Base-by-base conservation (phyloP, 2,888 invertebrate genomes). In the Eupithecia subfuscata region DNA sequence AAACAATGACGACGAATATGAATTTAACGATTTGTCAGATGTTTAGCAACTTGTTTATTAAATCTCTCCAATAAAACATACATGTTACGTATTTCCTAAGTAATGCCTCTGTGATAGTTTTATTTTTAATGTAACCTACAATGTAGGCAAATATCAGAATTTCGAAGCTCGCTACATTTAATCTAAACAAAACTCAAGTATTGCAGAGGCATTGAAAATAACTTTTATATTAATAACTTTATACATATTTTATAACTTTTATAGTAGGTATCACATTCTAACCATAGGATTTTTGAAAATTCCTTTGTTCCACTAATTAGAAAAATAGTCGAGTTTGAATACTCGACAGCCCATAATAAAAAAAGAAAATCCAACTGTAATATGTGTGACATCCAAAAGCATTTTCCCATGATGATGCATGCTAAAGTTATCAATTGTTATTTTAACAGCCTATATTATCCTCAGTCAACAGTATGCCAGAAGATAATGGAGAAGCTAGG, bases 401-500 rank as follows among this genome's bases (percentile, higher is more conserved):
- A 60, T 64, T 64, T 34, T 34, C 11, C 8, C 3, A 8, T 64
- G 18, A 34, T 64, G 34, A 64, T 22, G 11, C 6, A 22, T 56
- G 11, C 52, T 56, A 22, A 56, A 56, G 9, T 56, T 22, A 56
- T 56, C 9, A 0, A 12, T 56, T 11, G 52, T 56, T 22, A 48
- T 48, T 48, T 16, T 18, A 64, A 25, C 25, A 18, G 34, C 18
- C 18, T 30, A 34, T 18, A 34, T 18, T 40, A 37, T 68, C 40
- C 89, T 30, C 69, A 98, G 98, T 98, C 99, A n/a, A 98, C 99
- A 80, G 99, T 99, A 83, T 99, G 99, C 91, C 97, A 98, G 85
- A 97, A 98, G 82, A 99, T 99, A 79, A 99, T 99, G 97, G 98
- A 99, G 87, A 98, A 98, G 89, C 95, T 99, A 14, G 99, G 98